Evolutionary conservation across 1,140 invertebrate species (phyloP).

Genomic region (Lethrus apterus): DNA sequence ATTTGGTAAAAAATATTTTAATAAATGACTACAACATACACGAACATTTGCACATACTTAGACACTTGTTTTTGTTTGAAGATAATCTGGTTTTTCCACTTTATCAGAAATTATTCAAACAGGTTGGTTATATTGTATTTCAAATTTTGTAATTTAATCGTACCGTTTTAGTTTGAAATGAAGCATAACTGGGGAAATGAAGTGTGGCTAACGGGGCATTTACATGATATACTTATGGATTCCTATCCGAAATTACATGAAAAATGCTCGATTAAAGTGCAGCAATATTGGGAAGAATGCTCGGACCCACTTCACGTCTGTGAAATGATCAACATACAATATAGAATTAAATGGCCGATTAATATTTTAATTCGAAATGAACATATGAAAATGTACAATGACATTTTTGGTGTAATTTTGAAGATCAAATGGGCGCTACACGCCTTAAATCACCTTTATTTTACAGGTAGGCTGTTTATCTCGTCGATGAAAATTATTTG

Average conservation of each 20-base stretch:
- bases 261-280: slow-evolving; percentile 29
- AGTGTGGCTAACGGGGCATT: slow-evolving; percentile 32
- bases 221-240: slow-evolving; percentile 34
- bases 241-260: slow-evolving; percentile 31
- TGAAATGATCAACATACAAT: slow-evolving; percentile 47
- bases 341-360: slow-evolving; percentile 47
- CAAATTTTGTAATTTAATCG: neutral
- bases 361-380: slow-evolving; percentile 48
- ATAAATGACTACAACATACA: slow-evolving; percentile 46
- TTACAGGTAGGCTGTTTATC: slow-evolving; percentile 39
- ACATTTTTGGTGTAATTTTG: slow-evolving; percentile 54
- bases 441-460: slow-evolving; percentile 51
- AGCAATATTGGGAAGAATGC: slow-evolving; percentile 19
- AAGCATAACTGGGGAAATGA: slow-evolving; percentile 27
- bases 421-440: slow-evolving; percentile 57
- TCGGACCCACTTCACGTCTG: slow-evolving; percentile 42
- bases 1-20: slow-evolving; percentile 46
- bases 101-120: slow-evolving; percentile 50
- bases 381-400: slow-evolving; percentile 50
- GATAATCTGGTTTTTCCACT: slow-evolving; percentile 57
- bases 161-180: slow-evolving; percentile 10
- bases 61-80: slow-evolving; percentile 56
- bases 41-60: slow-evolving; percentile 44
- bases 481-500: neutral
- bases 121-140: slow-evolving; percentile 39